Evolutionary conservation across 2,888 invertebrate species (phyloP), one percentile per base, ranked within the genome.

Genomic region (Parnassius apollo): DNA sequence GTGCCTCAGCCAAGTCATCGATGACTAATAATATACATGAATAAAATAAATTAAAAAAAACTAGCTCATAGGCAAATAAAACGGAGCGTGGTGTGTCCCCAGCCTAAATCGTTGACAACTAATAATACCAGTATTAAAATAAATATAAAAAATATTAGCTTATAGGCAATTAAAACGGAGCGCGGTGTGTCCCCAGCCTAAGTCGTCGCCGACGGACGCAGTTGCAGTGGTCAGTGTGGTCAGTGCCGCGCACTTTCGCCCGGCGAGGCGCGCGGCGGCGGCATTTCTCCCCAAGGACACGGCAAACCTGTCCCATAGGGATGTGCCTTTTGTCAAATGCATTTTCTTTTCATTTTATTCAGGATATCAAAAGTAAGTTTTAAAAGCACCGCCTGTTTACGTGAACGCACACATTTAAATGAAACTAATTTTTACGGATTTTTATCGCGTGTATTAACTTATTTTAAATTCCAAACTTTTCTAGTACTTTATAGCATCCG

Each of bases 231-330:
- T 72, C 73, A 72, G 71, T 70, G 72, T 69, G 74, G 73, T 72
- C 73, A 72, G 71, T 70, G 72, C 68, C 73, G 72, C 64, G 66
- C 68, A 78, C 76, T 78, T 78, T 75, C 80, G 75, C 76, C 73
- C 68, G 64, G 68, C 65, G 63, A 55, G 65, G 71, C 75, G 52
- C 61, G 62, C 65, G 64, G 68, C 66, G 64, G 62, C 58, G 67
- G 72, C 77, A 75, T 79, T 76, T 79, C 79, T 76, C 75, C 71
- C 68, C 80, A 80, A 80, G 80, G 80, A 70, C 78, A 74, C 66
- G 48, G 57, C 68, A 65, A 72, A 73, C 74, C 73, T 66, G 76
- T 72, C 73, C 62, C 58, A 52, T 62, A 64, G 57, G 59, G 64
- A 61, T 65, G 62, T 57, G 50, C 57, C 55, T 50, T 49, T 13